Conservation (phyloP, 2,113 vertebrate genomes). For the Sinocyclocheilus grahami region DNA sequence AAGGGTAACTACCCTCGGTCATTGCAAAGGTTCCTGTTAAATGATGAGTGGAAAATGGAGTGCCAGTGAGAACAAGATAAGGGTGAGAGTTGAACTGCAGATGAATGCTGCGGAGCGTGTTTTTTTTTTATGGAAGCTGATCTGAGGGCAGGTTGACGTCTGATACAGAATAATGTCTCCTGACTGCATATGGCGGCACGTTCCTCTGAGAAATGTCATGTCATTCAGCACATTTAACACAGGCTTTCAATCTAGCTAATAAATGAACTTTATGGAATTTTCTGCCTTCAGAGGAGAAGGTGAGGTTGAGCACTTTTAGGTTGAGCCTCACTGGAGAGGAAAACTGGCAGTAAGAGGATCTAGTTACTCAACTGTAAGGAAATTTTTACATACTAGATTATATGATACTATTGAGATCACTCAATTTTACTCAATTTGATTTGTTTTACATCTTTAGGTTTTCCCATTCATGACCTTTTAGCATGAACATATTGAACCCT, state of each 20-base stretch:
- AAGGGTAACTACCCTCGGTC: slow-evolving; percentile 44
- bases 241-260: slow-evolving; percentile 11
- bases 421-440: not conserved
- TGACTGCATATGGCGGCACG: slow-evolving; percentile 2
- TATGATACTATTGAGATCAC: not conserved
- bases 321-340: not conserved
- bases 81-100: slow-evolving; percentile 10
- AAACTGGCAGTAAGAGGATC: not conserved
- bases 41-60: not conserved
- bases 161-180: not conserved
- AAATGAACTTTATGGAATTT: slow-evolving; percentile 19
- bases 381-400: not conserved
- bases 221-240: slow-evolving; percentile 16
- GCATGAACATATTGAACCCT: not conserved
- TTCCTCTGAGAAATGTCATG: slow-evolving; percentile 33
- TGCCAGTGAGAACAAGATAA: not conserved
- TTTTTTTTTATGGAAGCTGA: not conserved
- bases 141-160: not conserved
- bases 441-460: not conserved
- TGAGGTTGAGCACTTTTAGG: not conserved
- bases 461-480: not conserved
- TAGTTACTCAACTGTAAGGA: not conserved
- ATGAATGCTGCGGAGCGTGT: slow-evolving; percentile 33
- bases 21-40: slow-evolving; percentile 41
- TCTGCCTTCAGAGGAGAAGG: not conserved